Base-by-base conservation (phyloP, 2,113 vertebrate species). In the Cyprinus carpio region DNA sequence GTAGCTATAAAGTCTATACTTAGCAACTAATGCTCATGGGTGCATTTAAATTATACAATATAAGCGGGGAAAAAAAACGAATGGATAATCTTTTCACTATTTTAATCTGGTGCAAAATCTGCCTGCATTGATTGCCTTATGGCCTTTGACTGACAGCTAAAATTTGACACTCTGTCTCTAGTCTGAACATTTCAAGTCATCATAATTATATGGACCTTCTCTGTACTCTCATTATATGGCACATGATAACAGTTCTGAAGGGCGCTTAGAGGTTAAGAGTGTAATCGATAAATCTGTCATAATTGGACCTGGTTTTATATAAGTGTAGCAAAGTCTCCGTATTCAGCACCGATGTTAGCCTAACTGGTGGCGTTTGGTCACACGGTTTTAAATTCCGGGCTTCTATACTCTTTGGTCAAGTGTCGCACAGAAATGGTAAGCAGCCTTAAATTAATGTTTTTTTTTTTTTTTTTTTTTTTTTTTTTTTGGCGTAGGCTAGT, bases 151-250 rank as follows among this genome's bases (percentile, higher is more conserved):
- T 97, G 97, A 96, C 96, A 97, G 95, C 92, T 96, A 95, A 96
- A 97, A 97, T 97, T 96, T 18, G 96, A 96, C 96, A 96, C 96
- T 96, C 93, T 95, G 94, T 95, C 96, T 96, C 95, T 97, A 96
- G 95, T 96, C 94, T 94, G 94, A 95, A 95, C 96, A 93, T 96
- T 96, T 96, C 94, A 96, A 96, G 96, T 94, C 94, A 92, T 93
- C 94, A 95, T 97, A 97, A 97, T 97, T 98, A 96, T 96, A 96
- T 94, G 96, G 96, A 94, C 95, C 95, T 93, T 95, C 95, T 27
- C 95, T 91, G 91, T 90, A 6, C 92, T 94, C 94, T 95, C 95
- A 96, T 96, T 96, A 95, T 95, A 95, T 93, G 94, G 94, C 95
- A 95, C 91, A 93, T 93, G 93, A 94, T 94, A 95, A 85, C 82